These are phyloP conservation scores for Hypocryptadius cinnamomeus DNA, from an alignment of 2,113 vertebrate species.

Conservation along the genomic window DNA sequence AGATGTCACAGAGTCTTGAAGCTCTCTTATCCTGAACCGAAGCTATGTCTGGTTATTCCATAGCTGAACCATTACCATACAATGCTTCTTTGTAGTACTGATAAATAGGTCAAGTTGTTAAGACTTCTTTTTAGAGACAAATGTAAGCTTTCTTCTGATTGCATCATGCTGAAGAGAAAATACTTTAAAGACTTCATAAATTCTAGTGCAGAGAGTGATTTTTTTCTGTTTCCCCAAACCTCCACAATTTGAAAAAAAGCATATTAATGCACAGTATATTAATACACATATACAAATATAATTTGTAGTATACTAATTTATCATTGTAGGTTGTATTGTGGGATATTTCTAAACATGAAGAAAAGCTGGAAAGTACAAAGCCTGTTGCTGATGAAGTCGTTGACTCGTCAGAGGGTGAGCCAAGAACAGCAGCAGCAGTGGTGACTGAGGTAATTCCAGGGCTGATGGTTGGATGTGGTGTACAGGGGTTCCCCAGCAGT, in stretches of 20 bases:
- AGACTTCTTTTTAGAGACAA: background rate
- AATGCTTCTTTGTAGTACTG: background rate
- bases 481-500: background rate
- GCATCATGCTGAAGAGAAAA: background rate
- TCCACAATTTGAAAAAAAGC: background rate
- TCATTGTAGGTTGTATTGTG: constrained; percentile 81
- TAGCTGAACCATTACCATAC: background rate
- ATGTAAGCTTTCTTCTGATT: background rate
- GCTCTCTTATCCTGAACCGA: background rate
- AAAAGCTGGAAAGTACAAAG: constrained; percentile 65
- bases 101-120: background rate
- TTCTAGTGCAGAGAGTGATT: background rate
- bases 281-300: background rate
- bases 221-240: background rate
- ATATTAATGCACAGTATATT: accelerated
- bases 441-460: background rate
- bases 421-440: background rate
- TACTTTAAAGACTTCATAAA: background rate
- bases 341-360: constrained; percentile 80
- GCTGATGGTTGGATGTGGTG: background rate
- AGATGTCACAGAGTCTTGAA: background rate
- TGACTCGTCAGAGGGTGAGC: background rate
- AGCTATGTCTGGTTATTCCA: background rate
- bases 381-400: background rate
- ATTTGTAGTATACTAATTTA: background rate